Base-by-base conservation (phyloP, 2,113 vertebrate genomes). In the Caranx melampygus region DNA sequence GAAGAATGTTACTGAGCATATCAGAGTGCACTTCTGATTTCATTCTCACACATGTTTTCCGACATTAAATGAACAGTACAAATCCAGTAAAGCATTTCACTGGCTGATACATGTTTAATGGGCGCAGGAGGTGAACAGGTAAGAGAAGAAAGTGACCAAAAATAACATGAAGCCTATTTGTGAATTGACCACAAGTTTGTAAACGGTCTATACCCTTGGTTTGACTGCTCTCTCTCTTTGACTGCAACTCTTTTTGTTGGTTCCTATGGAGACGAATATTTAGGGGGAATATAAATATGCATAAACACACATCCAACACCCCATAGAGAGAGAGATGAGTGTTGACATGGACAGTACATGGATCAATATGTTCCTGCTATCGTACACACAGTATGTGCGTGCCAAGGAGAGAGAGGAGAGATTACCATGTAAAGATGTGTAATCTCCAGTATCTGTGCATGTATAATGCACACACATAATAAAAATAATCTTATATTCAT, bases 271-370 rank as follows among this genome's bases (percentile, higher is more conserved):
- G 5, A 79, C 68, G 14, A 49, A 54, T 80, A 77, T 76, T 77
- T 66, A 73, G 1, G n/a, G 12, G 35, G 26, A 78, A 66, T 59
- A 82, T 74, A 76, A 65, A 80, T 83, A 78, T 78, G 68, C 64
- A 83, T 47, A 79, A 75, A 70, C 72, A 80, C 64, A 70, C 65
- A 77, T 49, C 51, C 2, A 35, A 13, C 54, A 10, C 55, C 61
- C 20, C 33, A 15, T 4, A 57, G 3, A 31, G n/a, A 59, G 62
- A 77, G 37, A 62, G 65, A 67, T 40, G 65, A 68, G 51, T 31
- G 34, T 81, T 65, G 57, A 78, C 70, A 74, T 52, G 61, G 55
- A 68, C 35, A 47, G 26, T 55, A 37, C 20, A 58, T 11, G 51
- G 61, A 79, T 83, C 72, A 2, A 81, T 78, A 75, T 26, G 3